Percentiles rank a stretch among this genome's conserved stretches.
Evolutionary conservation across 1,140 invertebrate species (phyloP).

Genomic region (Monochamus saltuarius): DNA sequence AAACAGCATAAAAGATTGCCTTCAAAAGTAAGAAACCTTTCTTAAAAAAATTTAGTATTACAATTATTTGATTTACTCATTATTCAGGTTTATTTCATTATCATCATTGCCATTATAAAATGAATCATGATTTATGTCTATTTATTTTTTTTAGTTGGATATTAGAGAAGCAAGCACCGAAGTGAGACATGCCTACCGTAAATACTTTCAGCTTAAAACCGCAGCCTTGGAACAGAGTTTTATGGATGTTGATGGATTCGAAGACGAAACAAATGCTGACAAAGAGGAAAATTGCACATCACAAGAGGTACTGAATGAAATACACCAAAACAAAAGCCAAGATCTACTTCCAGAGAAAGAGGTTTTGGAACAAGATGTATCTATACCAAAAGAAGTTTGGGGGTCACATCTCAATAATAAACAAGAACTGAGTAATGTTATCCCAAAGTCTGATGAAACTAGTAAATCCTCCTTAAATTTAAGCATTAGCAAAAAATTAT

Average conservation of each 20-base stretch:
- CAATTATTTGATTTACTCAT: conserved; percentile 17
- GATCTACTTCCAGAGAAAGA: neutral
- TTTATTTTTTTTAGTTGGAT: conserved; percentile 61
- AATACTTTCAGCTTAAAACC: conserved; percentile 78
- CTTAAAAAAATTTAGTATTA: conserved; percentile 15
- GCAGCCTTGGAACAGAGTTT: conserved; percentile 68
- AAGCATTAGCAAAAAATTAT: conserved; percentile 69
- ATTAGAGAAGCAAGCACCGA: conserved; percentile 70
- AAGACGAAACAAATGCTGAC: conserved; percentile 40
- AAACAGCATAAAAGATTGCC: conserved; percentile 67
- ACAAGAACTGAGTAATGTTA: conserved; percentile 9
- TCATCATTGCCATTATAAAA: conserved; percentile 20
- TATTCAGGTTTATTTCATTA: conserved; percentile 19
- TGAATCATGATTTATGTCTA: conserved; percentile 20
- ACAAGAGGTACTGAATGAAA: conserved; percentile 12
- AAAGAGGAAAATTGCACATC: conserved; percentile 36
- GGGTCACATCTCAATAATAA: conserved; percentile 59
- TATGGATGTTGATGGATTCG: conserved; percentile 52
- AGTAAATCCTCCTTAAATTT: conserved; percentile 44
- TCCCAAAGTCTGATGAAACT: conserved; percentile 15
- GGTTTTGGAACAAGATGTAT: neutral
- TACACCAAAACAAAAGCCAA: neutral
- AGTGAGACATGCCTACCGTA: conserved; percentile 76
- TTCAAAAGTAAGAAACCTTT: conserved; percentile 67
- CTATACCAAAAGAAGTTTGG: conserved; percentile 55